Conservation (phyloP, 2,888 invertebrate genomes). For the Serrognathus titanus region DNA sequence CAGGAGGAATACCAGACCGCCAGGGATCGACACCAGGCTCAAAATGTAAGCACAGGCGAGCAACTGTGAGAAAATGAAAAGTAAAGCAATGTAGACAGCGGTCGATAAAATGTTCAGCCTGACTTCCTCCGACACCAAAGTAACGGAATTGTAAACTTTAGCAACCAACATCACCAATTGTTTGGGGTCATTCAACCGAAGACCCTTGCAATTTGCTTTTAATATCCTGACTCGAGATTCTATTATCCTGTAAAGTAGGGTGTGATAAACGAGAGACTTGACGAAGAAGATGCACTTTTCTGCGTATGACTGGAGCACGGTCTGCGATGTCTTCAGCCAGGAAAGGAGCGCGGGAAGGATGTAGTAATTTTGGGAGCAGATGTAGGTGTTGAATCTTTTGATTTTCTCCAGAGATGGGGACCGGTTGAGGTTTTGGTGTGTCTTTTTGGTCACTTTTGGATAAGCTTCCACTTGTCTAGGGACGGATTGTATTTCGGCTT, state of each 20-base stretch:
- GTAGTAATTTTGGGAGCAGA: conserved; percentile 42
- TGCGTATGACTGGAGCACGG: conserved; percentile 31
- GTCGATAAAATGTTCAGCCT: conserved; percentile 20
- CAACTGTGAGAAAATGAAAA: conserved; percentile 31
- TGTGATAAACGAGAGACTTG: conserved; percentile 30
- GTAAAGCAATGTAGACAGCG: conserved; percentile 30
- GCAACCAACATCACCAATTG: conserved; percentile 1
- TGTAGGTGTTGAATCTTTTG: conserved; percentile 40
- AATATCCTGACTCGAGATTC: conserved; percentile 9
- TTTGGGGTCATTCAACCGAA: conserved; percentile 6
- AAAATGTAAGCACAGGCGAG: conserved; percentile 32
- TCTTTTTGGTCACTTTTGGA: neutral
- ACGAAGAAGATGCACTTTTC: conserved; percentile 35
- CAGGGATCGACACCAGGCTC: conserved; percentile 27
- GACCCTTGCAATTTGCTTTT: neutral
- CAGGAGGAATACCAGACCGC: conserved; percentile 35
- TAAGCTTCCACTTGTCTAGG: neutral
- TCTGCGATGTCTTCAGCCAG: conserved; percentile 40
- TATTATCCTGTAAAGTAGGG: conserved; percentile 29
- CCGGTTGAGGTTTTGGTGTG: conserved; percentile 29
- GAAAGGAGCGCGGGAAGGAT: conserved; percentile 38
- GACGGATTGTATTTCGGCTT: neutral
- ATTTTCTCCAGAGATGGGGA: conserved; percentile 41
- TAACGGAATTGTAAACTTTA: neutral
- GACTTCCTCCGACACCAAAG: conserved; percentile 1